A percentile compares a stretch with the other conserved stretches of the same genome.
phyloP scores from a whole-genome alignment of 2,113 vertebrate species.

The Polypterus senegalus region DNA sequence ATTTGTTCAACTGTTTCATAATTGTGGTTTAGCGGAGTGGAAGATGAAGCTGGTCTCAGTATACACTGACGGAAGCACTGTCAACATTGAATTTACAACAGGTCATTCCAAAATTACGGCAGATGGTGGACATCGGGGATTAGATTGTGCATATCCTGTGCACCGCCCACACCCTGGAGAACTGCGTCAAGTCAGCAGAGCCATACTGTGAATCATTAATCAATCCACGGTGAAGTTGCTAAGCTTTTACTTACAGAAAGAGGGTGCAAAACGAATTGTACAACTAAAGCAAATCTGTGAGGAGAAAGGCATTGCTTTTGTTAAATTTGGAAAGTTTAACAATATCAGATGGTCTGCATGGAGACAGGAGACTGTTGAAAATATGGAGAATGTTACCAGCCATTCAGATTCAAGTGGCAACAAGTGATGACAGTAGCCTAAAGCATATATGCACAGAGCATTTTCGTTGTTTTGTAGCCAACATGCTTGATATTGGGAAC shows the following conservation, averaged over 20 bases:
- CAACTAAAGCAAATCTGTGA: slow-evolving; percentile 10
- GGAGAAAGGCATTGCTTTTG: slow-evolving; percentile 16
- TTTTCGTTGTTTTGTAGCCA: too few species aligned
- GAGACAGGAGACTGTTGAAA: slow-evolving; percentile 9
- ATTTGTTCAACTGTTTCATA: too few species aligned
- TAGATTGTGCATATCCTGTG: slow-evolving; percentile 16
- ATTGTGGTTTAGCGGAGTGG: too few species aligned
- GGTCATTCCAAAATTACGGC: slow-evolving; percentile 5
- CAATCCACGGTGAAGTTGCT: not conserved
- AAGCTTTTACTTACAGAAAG: slow-evolving; percentile 9
- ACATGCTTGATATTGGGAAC: too few species aligned
- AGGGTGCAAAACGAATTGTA: slow-evolving; percentile 3
- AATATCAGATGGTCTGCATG: slow-evolving; percentile 20
- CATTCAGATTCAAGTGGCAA: too few species aligned
- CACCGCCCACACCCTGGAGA: slow-evolving; percentile 14
- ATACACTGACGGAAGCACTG: too few species aligned
- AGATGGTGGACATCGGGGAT: slow-evolving; percentile 2
- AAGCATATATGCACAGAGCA: too few species aligned
- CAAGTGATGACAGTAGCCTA: too few species aligned
- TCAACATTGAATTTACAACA: too few species aligned
- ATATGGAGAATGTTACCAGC: too few species aligned
- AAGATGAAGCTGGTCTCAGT: too few species aligned
- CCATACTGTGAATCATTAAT: slow-evolving; percentile 12
- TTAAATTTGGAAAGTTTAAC: slow-evolving; percentile 18
- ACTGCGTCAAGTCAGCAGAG: slow-evolving; percentile 15